A percentile compares a stretch with the other conserved stretches of the same genome.
phyloP scores from a whole-genome alignment of 2,888 invertebrate species.

The Tenthredo livida region DNA sequence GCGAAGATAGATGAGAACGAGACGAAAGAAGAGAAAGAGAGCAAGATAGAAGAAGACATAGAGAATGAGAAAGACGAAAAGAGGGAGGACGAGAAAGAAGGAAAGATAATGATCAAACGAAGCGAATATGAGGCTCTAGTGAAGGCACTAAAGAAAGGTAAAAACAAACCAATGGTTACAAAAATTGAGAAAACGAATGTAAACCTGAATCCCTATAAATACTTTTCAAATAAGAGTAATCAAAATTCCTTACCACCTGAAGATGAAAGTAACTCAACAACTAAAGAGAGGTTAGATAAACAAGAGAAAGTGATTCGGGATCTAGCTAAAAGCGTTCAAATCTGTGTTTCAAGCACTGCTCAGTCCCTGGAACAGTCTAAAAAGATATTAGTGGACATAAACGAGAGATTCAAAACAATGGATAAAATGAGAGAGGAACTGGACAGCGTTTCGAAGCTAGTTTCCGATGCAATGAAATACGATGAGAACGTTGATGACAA shows the following conservation, averaged over 20 bases:
- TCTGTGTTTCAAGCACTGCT: background rate
- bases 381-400: background rate
- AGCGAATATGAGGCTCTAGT: too few relatives aligned
- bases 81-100: too few relatives aligned
- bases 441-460: background rate
- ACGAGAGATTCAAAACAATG: slow-evolving; percentile 1
- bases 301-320: background rate
- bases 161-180: too few relatives aligned
- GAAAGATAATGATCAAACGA: too few relatives aligned
- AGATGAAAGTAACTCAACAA: background rate
- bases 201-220: background rate
- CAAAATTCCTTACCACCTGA: background rate
- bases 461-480: background rate
- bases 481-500: background rate
- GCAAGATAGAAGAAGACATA: too few relatives aligned
- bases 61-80: too few relatives aligned
- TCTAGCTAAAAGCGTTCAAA: background rate
- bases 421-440: background rate
- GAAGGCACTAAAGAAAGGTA: too few relatives aligned
- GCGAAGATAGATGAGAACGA: too few relatives aligned
- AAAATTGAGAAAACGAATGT: too few relatives aligned
- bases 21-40: too few relatives aligned
- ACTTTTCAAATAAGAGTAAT: background rate
- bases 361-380: background rate
- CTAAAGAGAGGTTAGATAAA: background rate